These are phyloP conservation scores for Magallana nippona DNA, from an alignment of 2,888 invertebrate genomes.

Conservation along the genomic window DNA sequence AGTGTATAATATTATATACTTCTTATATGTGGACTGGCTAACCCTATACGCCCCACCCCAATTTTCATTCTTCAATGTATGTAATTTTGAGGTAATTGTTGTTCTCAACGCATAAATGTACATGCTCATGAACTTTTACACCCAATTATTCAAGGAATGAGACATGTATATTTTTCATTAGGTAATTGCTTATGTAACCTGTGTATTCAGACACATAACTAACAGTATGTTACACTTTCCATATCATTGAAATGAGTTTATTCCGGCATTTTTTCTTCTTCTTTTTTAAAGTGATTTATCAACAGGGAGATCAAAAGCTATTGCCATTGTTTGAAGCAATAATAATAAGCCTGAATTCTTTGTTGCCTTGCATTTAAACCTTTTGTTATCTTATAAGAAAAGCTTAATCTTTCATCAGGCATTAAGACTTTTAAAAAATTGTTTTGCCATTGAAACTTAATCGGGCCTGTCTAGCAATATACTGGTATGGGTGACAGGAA, in stretches of 20 bases:
- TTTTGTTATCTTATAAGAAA: neutral
- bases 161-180: too few species aligned
- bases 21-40: too few species aligned
- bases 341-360: conserved; percentile 7
- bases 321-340: conserved; percentile 1
- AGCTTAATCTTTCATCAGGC: conserved; percentile 19
- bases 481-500: neutral
- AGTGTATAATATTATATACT: too few species aligned
- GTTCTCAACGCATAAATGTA: too few species aligned
- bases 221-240: neutral
- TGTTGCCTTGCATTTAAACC: conserved; percentile 1
- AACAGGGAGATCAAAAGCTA: neutral
- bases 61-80: too few species aligned
- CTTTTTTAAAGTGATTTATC: neutral
- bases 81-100: too few species aligned
- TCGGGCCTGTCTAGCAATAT: neutral
- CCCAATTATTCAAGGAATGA: too few species aligned
- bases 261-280: neutral
- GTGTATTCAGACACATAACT: neutral
- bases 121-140: too few species aligned
- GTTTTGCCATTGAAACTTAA: conserved; percentile 1
- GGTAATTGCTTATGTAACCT: neutral
- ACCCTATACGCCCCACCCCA: too few species aligned
- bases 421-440: conserved; percentile 21
- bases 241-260: neutral